Conservation (phyloP, 2,888 invertebrate species). For the Macrostomum cliftonense region DNA sequence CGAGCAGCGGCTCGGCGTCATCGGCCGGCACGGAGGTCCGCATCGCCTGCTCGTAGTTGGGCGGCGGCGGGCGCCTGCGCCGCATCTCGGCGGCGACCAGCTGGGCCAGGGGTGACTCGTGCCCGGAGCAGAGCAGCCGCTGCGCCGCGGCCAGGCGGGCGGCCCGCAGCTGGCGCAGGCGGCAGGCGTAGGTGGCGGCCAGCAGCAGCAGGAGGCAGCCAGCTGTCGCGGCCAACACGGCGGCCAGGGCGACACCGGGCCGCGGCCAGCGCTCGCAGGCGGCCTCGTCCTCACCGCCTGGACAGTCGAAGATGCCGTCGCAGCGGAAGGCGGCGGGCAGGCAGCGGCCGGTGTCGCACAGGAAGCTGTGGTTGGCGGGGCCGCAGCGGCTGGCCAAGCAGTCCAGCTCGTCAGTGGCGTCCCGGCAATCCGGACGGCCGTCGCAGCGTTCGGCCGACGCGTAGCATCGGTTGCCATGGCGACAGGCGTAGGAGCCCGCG, state of each 20-base stretch:
- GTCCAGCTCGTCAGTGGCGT: slow-evolving; percentile 4
- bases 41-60: slow-evolving; percentile 2
- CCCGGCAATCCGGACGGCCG: slow-evolving; percentile 3
- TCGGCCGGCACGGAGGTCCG: neutral
- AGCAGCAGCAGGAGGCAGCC: slow-evolving; percentile 1
- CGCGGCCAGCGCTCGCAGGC: slow-evolving; percentile 1
- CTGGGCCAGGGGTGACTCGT: neutral
- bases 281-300: slow-evolving; percentile 6
- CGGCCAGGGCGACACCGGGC: slow-evolving; percentile 1
- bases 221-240: neutral
- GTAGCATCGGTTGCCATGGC: slow-evolving; percentile 1
- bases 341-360: slow-evolving; percentile 3
- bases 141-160: neutral
- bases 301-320: slow-evolving; percentile 4
- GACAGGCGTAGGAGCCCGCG: too few species aligned
- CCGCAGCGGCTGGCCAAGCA: neutral
- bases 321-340: slow-evolving; percentile 6
- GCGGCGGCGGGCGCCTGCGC: neutral
- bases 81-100: neutral
- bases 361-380: slow-evolving; percentile 1
- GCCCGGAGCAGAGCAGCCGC: neutral
- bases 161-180: slow-evolving; percentile 1
- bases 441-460: slow-evolving; percentile 3
- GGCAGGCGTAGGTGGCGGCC: slow-evolving; percentile 2
- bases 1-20: neutral